Base-by-base conservation (phyloP, 2,113 vertebrate genomes). In the Myrmophylax atrothorax region DNA sequence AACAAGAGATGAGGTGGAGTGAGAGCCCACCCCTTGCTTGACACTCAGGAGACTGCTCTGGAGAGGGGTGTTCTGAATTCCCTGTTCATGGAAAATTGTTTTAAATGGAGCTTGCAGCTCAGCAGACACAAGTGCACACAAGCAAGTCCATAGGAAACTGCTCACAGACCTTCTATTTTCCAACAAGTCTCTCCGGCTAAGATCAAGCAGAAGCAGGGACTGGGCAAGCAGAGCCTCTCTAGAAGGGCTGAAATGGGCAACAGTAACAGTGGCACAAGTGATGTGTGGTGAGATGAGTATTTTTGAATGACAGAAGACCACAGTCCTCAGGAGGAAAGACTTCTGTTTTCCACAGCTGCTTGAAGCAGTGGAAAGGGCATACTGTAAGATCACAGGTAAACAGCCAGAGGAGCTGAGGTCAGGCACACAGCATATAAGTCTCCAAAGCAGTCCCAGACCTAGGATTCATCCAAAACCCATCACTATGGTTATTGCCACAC, bases 401-500 rank as follows among this genome's bases (percentile, higher is more conserved):
- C 18, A 46, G 75, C 52, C 28, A 4, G 75, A 93, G 59, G 12
- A 90, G 40, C 67, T 64, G 59, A 44, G 42, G 37, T 67, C 80
- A 64, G 26, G 31, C n/a, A 24, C 1, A 2, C 23, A 31, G 40
- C 6, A 0, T 10, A 1, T n/a, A 58, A 37, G 37, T 4, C 35
- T 53, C 64, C 7, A 24, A 50, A 70, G 44, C 16, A 17, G 20
- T 14, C n/a, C 72, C 2, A 6, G 64, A 12, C 17, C 67, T 37
- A 50, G 46, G 37, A 22, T 55, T 83, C 23, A 47, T 24, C 33
- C 53, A 23, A 11, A 18, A 52, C 35, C 70, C 56, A 46, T 40
- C n/a, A 4, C n/a, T 19, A 7, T 0, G 1, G 58, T 14, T 82
- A 38, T 42, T 42, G 64, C 31, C 52, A 18, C 1, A 1, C 18